A percentile compares a stretch with the other conserved stretches of the same genome.
Conservation (phyloP, 2,888 invertebrate species). For the Plemyria rubiginata region DNA sequence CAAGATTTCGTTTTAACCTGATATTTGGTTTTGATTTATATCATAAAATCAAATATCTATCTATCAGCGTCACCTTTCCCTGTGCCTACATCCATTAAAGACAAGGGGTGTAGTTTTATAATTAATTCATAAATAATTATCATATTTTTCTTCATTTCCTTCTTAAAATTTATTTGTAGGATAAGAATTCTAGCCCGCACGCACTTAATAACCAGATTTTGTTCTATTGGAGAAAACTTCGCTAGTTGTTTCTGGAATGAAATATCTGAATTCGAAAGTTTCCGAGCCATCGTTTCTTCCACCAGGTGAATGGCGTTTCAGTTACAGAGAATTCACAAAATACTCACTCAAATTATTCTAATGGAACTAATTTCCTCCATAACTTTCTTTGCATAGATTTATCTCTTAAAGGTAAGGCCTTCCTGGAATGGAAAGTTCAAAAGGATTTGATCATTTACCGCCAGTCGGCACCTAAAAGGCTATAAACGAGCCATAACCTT, state of each 20-base stretch:
- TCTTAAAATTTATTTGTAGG: no score
- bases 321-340: background rate
- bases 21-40: no score
- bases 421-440: slow-evolving; percentile 8
- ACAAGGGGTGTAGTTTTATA: no score
- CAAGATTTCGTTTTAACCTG: no score
- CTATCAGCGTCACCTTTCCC: no score
- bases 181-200: no score
- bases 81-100: no score
- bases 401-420: background rate
- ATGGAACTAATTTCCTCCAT: background rate
- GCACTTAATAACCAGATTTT: background rate
- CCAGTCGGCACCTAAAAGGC: slow-evolving; percentile 26
- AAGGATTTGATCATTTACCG: slow-evolving; percentile 21
- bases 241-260: background rate
- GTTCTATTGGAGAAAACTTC: background rate
- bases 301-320: background rate
- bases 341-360: background rate
- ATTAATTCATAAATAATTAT: no score
- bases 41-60: no score
- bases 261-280: background rate
- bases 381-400: slow-evolving; percentile 2
- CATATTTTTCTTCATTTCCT: no score
- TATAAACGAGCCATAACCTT: slow-evolving; percentile 32
- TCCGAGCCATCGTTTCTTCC: background rate